These are phyloP conservation scores for Celastrina argiolus DNA, from an alignment of 2,888 invertebrate species.

Conservation along the genomic window DNA sequence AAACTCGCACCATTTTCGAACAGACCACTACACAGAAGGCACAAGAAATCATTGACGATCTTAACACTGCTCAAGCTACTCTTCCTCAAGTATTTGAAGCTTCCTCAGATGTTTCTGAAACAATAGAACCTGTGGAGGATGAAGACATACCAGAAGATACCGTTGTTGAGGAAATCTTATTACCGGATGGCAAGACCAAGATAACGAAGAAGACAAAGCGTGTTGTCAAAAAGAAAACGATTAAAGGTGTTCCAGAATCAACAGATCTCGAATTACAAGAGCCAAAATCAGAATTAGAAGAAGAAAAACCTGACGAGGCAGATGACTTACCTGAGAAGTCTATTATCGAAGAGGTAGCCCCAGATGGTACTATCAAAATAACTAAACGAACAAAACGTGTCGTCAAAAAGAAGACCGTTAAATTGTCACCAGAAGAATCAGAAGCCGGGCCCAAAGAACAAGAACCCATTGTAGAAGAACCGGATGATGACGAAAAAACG, in stretches of 20 bases:
- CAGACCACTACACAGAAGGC: constrained; percentile 24
- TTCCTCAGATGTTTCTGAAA: constrained; percentile 32
- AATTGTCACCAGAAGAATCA: not conserved
- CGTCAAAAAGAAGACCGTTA: not conserved
- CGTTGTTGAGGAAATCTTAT: constrained; percentile 46
- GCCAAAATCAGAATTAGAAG: constrained; percentile 45
- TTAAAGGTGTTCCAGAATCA: constrained; percentile 33
- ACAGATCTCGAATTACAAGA: constrained; percentile 41
- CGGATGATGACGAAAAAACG: constrained; percentile 41
- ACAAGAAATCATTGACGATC: constrained; percentile 23
- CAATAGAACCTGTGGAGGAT: constrained; percentile 32
- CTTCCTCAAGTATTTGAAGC: not conserved
- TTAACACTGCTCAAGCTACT: not conserved
- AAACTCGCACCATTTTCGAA: constrained; percentile 41
- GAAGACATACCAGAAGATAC: constrained; percentile 39
- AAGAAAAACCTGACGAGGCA: constrained; percentile 38
- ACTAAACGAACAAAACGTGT: not conserved
- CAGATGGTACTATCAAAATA: not conserved
- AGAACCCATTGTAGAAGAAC: constrained; percentile 27
- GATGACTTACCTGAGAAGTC: not conserved
- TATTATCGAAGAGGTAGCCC: not conserved
- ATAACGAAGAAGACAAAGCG: constrained; percentile 33
- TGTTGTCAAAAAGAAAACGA: constrained; percentile 45
- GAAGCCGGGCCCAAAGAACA: constrained; percentile 34
- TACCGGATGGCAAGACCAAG: constrained; percentile 39